phyloP scores from a whole-genome alignment of 1,140 invertebrate species.

The Zaprionus camerounensis region DNA sequence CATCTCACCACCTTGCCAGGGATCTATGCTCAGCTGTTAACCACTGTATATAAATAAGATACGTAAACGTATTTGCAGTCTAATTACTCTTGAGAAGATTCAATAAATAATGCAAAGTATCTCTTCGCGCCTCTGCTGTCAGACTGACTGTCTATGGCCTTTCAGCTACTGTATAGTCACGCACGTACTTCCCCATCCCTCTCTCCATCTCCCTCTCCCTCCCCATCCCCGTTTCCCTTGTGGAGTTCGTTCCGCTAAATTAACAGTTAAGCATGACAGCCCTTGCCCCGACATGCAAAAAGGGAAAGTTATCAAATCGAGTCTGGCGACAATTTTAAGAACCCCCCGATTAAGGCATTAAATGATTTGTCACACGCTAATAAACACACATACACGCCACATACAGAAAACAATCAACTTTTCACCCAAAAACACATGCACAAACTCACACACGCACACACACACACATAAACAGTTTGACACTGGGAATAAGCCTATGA shows the following conservation, averaged over 20 bases:
- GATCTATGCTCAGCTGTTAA: too few relatives aligned
- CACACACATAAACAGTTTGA: slow-evolving; percentile 35
- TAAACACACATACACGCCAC: slow-evolving; percentile 19
- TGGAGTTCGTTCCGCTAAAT: neutral
- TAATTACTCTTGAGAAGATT: too few relatives aligned
- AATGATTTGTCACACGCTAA: slow-evolving; percentile 66
- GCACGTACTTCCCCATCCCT: too few relatives aligned
- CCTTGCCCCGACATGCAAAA: slow-evolving; percentile 24
- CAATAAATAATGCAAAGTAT: too few relatives aligned
- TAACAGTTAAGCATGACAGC: neutral
- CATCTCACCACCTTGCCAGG: too few relatives aligned
- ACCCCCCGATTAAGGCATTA: slow-evolving; percentile 59
- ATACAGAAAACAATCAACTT: slow-evolving; percentile 3
- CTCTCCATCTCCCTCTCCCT: neutral
- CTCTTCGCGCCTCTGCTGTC: neutral
- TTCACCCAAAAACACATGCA: slow-evolving; percentile 6
- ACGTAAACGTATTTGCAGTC: too few relatives aligned
- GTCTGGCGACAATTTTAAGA: slow-evolving; percentile 31
- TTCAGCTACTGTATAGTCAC: neutral
- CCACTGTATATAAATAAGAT: too few relatives aligned
- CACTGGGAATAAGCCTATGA: slow-evolving; percentile 39
- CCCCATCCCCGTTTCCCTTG: neutral
- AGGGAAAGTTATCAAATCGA: slow-evolving; percentile 21
- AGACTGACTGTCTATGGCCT: neutral
- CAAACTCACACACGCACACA: slow-evolving; percentile 2